phyloP scores from a whole-genome alignment of 2,113 vertebrate species.

The Promerops cafer region DNA sequence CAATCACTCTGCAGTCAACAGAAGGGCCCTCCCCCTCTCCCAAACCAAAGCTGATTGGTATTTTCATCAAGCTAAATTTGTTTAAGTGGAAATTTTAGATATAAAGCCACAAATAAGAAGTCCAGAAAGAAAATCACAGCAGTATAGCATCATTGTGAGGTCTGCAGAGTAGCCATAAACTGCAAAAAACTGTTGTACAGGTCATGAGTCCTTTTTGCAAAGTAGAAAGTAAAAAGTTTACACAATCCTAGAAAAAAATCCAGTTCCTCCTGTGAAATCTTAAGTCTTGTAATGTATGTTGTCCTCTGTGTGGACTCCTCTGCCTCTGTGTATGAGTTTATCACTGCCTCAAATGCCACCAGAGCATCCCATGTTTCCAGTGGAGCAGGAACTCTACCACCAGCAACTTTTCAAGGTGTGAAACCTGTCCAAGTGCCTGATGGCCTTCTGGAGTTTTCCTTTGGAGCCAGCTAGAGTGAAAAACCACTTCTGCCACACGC shows the following conservation, averaged over 20 bases:
- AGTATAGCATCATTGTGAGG: not conserved
- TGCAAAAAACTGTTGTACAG: not conserved
- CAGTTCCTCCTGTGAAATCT: not conserved
- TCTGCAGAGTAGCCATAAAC: not conserved
- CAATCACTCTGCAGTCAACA: not conserved
- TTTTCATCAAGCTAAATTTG: not conserved
- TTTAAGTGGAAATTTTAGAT: not conserved
- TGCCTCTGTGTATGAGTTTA: not conserved
- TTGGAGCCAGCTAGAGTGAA: not conserved
- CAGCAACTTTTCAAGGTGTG: not conserved
- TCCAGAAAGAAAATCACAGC: not conserved
- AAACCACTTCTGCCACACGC: not conserved
- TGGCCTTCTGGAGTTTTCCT: not conserved
- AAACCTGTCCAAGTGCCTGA: not conserved
- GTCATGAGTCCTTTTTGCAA: not conserved
- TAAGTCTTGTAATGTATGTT: not conserved
- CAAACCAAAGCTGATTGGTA: not conserved
- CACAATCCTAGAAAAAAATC: not conserved
- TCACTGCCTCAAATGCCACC: rapidly evolving
- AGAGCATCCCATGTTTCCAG: not conserved
- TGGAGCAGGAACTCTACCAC: not conserved
- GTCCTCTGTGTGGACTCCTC: not conserved
- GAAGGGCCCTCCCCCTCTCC: not conserved
- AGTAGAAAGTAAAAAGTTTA: not conserved
- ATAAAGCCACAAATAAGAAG: not conserved